Conservation (phyloP, 2,113 vertebrate genomes). For the Hirundichthys speculiger region DNA sequence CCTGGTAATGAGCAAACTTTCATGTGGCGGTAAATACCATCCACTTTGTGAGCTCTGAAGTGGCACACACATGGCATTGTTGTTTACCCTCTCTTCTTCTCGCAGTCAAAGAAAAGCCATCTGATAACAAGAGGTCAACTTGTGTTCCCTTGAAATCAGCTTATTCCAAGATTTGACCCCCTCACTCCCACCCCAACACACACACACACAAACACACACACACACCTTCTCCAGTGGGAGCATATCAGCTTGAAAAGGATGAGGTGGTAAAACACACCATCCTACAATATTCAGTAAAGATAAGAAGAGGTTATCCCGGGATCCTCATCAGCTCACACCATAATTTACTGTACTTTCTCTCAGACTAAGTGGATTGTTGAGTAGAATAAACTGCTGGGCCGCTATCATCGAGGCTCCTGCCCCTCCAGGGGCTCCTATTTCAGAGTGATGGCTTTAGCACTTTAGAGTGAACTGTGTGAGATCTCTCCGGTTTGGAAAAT, state of each 20-base stretch:
- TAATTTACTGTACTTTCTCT: slow-evolving; percentile 62
- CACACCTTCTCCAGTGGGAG: slow-evolving; percentile 26
- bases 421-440: slow-evolving; percentile 69
- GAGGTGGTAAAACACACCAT: slow-evolving; percentile 25
- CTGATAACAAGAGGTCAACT: slow-evolving; percentile 65
- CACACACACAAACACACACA: too few species aligned
- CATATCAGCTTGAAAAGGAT: slow-evolving; percentile 41
- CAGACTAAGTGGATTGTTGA: slow-evolving; percentile 62
- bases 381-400: slow-evolving; percentile 64
- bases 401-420: slow-evolving; percentile 63
- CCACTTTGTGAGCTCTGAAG: slow-evolving; percentile 70
- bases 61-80: slow-evolving; percentile 68
- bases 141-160: slow-evolving; percentile 66
- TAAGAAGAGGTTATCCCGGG: slow-evolving; percentile 53
- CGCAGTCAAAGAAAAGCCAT: slow-evolving; percentile 68
- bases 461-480: slow-evolving; percentile 73
- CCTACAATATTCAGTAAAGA: slow-evolving; percentile 40
- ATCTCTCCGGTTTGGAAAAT: slow-evolving; percentile 68
- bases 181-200: background rate
- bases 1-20: slow-evolving; percentile 78
- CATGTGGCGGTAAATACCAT: slow-evolving; percentile 75
- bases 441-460: slow-evolving; percentile 76
- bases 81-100: slow-evolving; percentile 69
- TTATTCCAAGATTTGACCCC: slow-evolving; percentile 38
- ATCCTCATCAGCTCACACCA: slow-evolving; percentile 62